phyloP scores from a whole-genome alignment of 1,140 invertebrate species.

The Solenopsis invicta region DNA sequence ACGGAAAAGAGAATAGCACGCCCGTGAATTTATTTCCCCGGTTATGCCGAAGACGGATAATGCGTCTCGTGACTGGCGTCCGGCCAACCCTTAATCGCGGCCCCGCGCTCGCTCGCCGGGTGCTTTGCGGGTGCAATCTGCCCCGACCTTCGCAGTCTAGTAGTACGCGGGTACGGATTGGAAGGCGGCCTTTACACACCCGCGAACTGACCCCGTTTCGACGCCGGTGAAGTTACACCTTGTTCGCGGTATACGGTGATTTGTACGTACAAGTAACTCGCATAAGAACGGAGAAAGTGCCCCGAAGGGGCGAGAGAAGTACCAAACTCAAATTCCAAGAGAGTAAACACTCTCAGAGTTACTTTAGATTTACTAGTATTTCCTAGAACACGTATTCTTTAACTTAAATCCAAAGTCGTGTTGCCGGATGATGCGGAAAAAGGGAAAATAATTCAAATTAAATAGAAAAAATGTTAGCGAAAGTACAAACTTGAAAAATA shows the following conservation, averaged over 20 bases:
- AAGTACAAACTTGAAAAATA: background rate
- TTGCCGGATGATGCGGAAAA: background rate
- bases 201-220: conserved; percentile 37
- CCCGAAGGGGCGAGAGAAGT: background rate
- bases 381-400: background rate
- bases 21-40: conserved; percentile 40
- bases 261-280: conserved; percentile 37
- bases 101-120: conserved; percentile 6
- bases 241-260: conserved; percentile 46
- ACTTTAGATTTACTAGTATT: background rate
- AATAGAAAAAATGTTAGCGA: background rate
- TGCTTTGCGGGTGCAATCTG: conserved; percentile 34
- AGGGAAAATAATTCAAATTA: background rate
- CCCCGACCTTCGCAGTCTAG: conserved; percentile 32
- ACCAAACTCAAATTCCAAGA: background rate
- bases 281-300: background rate
- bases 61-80: conserved; percentile 36
- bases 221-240: conserved; percentile 40
- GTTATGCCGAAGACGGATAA: conserved; percentile 42
- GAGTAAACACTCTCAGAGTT: background rate
- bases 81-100: conserved; percentile 56
- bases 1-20: conserved; percentile 1
- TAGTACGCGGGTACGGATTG: conserved; percentile 35
- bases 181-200: conserved; percentile 26
- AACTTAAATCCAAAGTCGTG: background rate